Evolutionary conservation across 2,797 vertebrate species (phyloP).

Genomic region (Thunnus albacares): DNA sequence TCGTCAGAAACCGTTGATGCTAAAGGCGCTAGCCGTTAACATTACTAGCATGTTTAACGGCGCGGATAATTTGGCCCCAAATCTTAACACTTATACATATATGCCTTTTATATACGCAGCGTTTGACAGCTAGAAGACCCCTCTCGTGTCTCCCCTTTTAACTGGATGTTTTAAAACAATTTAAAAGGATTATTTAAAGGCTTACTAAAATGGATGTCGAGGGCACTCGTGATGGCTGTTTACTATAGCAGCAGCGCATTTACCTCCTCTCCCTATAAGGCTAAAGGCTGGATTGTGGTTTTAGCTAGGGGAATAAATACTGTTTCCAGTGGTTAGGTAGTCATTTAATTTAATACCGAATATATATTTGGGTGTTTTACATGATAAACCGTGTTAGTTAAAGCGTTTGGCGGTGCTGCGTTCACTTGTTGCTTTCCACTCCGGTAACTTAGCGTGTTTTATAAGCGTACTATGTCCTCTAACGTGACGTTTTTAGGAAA

Average conservation of each 20-base stretch:
- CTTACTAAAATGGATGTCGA: conserved; percentile 72
- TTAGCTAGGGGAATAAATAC: conserved; percentile 32
- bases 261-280: conserved; percentile 66
- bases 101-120: background rate
- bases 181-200: conserved; percentile 58
- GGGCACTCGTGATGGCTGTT: conserved; percentile 78
- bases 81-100: conserved; percentile 7
- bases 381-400: background rate
- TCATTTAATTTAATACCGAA: fast-evolving
- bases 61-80: conserved; percentile 17
- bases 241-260: conserved; percentile 70
- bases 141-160: background rate
- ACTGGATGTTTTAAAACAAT: background rate
- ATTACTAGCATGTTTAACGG: conserved; percentile 72
- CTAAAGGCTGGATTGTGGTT: conserved; percentile 53
- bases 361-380: background rate
- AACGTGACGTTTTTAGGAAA: conserved; percentile 52
- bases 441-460: background rate
- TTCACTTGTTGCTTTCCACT: conserved; percentile 77
- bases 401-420: conserved; percentile 55
- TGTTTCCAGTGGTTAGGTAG: background rate
- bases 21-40: conserved; percentile 78
- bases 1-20: conserved; percentile 70
- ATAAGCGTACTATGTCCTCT: conserved; percentile 11
- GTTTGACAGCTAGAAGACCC: fast-evolving